Percentiles rank a stretch among this genome's conserved stretches.
Conservation (phyloP, 2,113 vertebrate genomes). For the Oreotrochilus melanogaster region DNA sequence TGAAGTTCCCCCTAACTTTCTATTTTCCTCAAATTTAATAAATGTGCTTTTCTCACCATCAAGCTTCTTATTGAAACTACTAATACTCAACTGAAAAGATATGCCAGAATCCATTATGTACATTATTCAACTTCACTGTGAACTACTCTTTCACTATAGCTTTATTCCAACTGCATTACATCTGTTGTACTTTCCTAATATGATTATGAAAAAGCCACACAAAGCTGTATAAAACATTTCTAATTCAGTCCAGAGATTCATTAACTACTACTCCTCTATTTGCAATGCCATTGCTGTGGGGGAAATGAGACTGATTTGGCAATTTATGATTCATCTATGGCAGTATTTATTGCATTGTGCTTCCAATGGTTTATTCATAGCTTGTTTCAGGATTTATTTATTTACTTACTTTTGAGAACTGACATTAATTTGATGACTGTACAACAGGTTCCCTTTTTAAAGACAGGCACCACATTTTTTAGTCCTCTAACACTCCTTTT, state of each 20-base stretch:
- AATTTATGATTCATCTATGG: neutral
- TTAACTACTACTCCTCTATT: neutral
- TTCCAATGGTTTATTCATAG: neutral
- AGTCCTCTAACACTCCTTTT: neutral
- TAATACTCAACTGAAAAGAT: neutral
- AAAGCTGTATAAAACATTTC: neutral
- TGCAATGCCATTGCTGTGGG: neutral
- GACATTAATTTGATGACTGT: neutral
- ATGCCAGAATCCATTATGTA: neutral
- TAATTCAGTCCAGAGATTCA: neutral
- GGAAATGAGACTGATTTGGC: neutral
- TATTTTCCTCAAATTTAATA: neutral
- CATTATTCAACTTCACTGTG: neutral
- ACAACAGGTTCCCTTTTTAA: neutral
- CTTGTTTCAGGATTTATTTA: neutral
- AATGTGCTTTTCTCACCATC: neutral
- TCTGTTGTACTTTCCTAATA: neutral
- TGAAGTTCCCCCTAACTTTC: neutral
- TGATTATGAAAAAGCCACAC: neutral
- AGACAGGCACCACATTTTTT: neutral
- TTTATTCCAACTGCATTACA: neutral
- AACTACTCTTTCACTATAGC: neutral
- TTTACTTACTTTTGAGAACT: neutral
- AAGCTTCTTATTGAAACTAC: neutral
- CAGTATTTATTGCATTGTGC: neutral